These are phyloP conservation scores for Lacerta bilineata DNA, from an alignment of 2,797 vertebrate species.

Conservation along the genomic window DNA sequence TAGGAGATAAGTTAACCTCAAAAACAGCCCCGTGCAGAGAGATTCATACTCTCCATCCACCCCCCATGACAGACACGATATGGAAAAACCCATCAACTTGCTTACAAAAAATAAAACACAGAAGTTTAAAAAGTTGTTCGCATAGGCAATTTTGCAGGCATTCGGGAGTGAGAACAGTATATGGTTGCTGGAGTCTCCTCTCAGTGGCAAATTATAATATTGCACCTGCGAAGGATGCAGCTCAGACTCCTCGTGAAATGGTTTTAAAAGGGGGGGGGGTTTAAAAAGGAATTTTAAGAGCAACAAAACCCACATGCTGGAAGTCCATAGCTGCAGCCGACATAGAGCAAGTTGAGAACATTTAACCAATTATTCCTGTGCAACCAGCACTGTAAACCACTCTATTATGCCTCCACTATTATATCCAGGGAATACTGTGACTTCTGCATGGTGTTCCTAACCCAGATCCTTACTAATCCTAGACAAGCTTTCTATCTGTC, in stretches of 20 bases:
- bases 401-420: neutral
- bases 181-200: constrained; percentile 27
- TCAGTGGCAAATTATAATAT: constrained; percentile 34
- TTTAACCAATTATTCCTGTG: neutral
- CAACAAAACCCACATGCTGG: neutral
- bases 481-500: neutral
- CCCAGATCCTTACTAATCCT: neutral
- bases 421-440: neutral
- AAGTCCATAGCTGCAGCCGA: neutral
- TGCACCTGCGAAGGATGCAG: neutral
- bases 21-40: constrained; percentile 37
- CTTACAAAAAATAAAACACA: neutral
- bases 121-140: neutral
- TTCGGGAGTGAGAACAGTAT: neutral
- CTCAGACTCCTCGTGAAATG: neutral
- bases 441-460: neutral
- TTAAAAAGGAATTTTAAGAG: too few relatives aligned
- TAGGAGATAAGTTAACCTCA: constrained; percentile 51
- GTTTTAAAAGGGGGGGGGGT: neutral
- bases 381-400: neutral
- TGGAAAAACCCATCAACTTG: neutral
- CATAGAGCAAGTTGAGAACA: neutral
- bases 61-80: neutral
- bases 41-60: neutral
- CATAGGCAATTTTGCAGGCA: neutral